These are phyloP conservation scores for Drosophila melanosoma DNA, from an alignment of 2,888 invertebrate species.

Conservation along the genomic window DNA sequence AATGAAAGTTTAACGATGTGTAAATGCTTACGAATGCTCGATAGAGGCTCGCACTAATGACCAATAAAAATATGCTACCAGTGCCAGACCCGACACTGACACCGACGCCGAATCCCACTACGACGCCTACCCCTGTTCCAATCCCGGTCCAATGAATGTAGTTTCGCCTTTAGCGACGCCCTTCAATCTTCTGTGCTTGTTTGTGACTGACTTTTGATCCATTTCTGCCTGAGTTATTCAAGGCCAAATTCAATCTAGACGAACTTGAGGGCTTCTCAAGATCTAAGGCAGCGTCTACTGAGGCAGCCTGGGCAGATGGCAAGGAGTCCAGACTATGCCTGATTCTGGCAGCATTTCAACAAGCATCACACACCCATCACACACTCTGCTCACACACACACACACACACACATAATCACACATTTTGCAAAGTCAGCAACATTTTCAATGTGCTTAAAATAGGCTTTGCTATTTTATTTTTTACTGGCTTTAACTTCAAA, in stretches of 20 bases:
- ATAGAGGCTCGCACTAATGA: slow-evolving; percentile 77
- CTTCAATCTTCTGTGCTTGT: slow-evolving; percentile 8
- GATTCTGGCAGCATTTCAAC: slow-evolving; percentile 37
- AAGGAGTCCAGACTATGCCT: slow-evolving; percentile 14
- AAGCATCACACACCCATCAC: slow-evolving; percentile 13
- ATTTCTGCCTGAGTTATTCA: slow-evolving; percentile 70
- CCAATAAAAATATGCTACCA: slow-evolving; percentile 76
- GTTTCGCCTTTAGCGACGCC: not conserved
- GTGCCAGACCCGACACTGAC: slow-evolving; percentile 3
- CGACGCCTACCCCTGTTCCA: not conserved
- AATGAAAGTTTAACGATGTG: slow-evolving; percentile 81
- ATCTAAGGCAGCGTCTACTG: slow-evolving; percentile 40
- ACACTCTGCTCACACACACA: slow-evolving; percentile 9
- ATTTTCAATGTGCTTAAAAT: slow-evolving; percentile 58
- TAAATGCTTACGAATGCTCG: slow-evolving; percentile 80
- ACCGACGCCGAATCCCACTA: not conserved
- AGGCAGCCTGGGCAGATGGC: slow-evolving; percentile 19
- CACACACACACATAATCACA: slow-evolving; percentile 18
- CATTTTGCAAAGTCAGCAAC: slow-evolving; percentile 43
- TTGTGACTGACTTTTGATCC: slow-evolving; percentile 66
- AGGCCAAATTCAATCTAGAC: slow-evolving; percentile 45
- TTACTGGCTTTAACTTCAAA: slow-evolving; percentile 39
- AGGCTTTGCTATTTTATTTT: slow-evolving; percentile 27
- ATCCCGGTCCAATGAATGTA: slow-evolving; percentile 16
- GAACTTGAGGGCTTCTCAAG: slow-evolving; percentile 38